Evolutionary conservation across 2,888 invertebrate species (phyloP).

Genomic region (Acleris emargana): DNA sequence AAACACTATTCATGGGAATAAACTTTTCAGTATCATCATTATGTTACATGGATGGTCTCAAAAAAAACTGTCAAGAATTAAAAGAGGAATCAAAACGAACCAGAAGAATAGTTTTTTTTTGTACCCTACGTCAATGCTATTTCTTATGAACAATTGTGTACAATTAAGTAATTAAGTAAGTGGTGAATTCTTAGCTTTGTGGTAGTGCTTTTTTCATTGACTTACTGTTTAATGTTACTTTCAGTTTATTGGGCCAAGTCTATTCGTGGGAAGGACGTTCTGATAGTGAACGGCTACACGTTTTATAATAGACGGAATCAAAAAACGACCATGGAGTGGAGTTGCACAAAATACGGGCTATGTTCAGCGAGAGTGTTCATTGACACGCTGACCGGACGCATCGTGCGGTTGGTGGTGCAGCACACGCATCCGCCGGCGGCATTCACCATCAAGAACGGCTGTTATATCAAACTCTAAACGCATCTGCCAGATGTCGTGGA

Average conservation of each 20-base stretch:
- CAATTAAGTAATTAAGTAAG: too few relatives aligned
- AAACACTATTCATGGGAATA: too few relatives aligned
- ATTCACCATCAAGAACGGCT: background rate
- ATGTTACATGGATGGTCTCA: too few relatives aligned
- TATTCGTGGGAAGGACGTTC: background rate
- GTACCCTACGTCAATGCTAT: background rate
- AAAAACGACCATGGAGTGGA: background rate
- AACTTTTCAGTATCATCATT: too few relatives aligned
- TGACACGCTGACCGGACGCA: background rate
- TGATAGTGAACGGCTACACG: conserved; percentile 13
- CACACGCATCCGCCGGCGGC: background rate
- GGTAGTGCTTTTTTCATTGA: background rate
- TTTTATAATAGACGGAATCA: conserved; percentile 4
- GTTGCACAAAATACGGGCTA: background rate
- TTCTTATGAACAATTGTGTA: background rate
- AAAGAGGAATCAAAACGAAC: too few relatives aligned
- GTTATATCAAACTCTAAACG: background rate
- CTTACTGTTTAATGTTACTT: background rate
- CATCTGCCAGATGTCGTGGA: background rate
- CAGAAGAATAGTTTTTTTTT: too few relatives aligned
- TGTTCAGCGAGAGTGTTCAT: background rate
- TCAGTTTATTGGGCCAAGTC: conserved; percentile 8
- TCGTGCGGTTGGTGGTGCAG: background rate
- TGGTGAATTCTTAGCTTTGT: background rate
- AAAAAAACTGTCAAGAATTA: too few relatives aligned